Evolutionary conservation across 1,140 invertebrate species (phyloP), one percentile per base, ranked within the genome.

Genomic region (Triops longicaudatus): DNA sequence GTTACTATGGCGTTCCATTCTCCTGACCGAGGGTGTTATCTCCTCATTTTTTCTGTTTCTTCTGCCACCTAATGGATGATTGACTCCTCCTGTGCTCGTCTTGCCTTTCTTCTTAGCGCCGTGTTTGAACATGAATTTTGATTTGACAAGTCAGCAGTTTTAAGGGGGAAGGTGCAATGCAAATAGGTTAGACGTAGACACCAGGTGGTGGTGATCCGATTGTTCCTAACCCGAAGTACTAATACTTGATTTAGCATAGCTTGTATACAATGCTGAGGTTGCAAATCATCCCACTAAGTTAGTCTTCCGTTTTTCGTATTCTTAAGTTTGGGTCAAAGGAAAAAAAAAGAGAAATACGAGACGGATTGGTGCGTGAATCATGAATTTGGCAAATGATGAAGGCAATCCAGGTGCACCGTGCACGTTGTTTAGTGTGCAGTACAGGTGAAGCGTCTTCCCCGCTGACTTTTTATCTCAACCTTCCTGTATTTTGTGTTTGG

Each of bases 171-270:
- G n/a, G 31, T 7, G 31, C 31, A 6, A n/a, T 63, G 50, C 50
- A 63, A 63, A 63, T 63, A 63, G 50, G 17, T 63, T 9, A 63
- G 50, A 63, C 17, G n/a, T 22, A 9, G 50, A 63, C 50, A 63
- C 17, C 50, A 63, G 50, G 50, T 63, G 50, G 50, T 63, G n/a
- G 50, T 22, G 50, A 10, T 63, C 10, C 50, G 17, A 63, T 63
- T 63, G 50, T 63, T 63, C 50, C 50, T 63, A 63, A 22, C 50
- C 22, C 50, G 7, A 22, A 63, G 50, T 63, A 63, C 50, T 63
- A 63, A 63, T 63, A 63, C 17, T 63, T 63, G n/a, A 63, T 14
- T 63, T 63, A 63, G n/a, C 50, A 63, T 63, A 63, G 50, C 50
- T 17, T 63, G 50, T 63, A 5, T 63, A 37, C 2, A 63, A 63